Conservation (phyloP, 2,113 vertebrate genomes). For the Silurus asotus region DNA sequence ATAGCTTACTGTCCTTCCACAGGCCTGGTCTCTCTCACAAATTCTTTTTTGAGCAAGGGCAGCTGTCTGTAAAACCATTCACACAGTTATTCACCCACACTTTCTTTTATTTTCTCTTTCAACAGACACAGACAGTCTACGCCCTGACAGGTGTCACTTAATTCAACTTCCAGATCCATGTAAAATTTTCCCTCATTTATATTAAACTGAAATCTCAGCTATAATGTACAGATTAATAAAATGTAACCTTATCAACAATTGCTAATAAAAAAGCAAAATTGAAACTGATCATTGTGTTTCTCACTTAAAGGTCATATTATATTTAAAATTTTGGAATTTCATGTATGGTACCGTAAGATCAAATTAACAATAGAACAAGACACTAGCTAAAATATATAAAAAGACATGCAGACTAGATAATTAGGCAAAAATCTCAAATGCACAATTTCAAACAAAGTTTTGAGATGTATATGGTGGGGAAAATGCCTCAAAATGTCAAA, state of each 20-base stretch:
- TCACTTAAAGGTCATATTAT: background rate
- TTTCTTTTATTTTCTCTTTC: background rate
- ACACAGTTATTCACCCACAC: background rate
- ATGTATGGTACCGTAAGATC: background rate
- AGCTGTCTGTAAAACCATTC: conserved; percentile 33
- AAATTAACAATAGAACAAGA: background rate
- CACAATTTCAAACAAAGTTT: background rate
- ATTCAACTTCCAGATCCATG: conserved; percentile 10
- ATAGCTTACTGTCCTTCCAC: conserved; percentile 44
- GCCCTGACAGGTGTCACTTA: conserved; percentile 33
- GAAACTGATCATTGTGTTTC: background rate
- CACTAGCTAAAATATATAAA: background rate
- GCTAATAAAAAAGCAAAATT: background rate
- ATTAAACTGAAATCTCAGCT: conserved; percentile 47
- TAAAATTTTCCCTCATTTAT: background rate
- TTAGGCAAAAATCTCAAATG: background rate
- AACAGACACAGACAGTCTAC: conserved; percentile 36
- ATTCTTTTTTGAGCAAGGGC: conserved; percentile 43
- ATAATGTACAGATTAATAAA: conserved; percentile 55
- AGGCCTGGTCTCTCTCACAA: conserved; percentile 19
- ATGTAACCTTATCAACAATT: conserved; percentile 8
- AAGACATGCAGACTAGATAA: background rate
- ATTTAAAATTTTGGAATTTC: background rate
- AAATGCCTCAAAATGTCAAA: background rate
- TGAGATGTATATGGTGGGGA: background rate